phyloP scores from a whole-genome alignment of 2,113 vertebrate genomes.

The Nerophis lumbriciformis region DNA sequence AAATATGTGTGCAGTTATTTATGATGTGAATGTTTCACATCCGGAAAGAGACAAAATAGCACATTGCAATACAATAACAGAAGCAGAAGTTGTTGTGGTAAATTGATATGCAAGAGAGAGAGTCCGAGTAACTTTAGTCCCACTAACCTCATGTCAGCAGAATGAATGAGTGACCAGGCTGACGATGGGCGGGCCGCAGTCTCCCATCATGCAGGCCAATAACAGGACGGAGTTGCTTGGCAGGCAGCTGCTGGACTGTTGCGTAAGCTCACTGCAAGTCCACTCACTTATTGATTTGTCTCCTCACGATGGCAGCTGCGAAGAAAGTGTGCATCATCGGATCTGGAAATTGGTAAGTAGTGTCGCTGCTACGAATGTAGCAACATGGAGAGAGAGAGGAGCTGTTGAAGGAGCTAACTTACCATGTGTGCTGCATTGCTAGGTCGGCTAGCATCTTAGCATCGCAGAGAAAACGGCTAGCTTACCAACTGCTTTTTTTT shows the following conservation, averaged over 20 bases:
- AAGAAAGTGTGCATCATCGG: slow-evolving; percentile 90
- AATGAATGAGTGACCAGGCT: slow-evolving; percentile 10
- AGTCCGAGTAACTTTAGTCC: slow-evolving; percentile 25
- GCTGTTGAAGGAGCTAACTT: neutral
- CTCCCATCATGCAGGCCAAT: slow-evolving; percentile 51
- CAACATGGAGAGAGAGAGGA: neutral
- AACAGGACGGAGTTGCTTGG: slow-evolving; percentile 5
- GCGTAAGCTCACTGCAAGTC: slow-evolving; percentile 38
- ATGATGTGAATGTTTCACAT: no score
- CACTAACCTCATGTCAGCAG: slow-evolving; percentile 18
- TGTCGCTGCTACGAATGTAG: neutral
- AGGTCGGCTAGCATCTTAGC: slow-evolving; percentile 23
- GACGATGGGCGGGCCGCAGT: slow-evolving; percentile 45
- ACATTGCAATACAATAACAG: no score
- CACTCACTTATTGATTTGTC: neutral
- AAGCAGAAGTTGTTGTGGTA: no score
- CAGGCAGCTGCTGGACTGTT: slow-evolving; percentile 14
- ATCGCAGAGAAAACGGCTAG: slow-evolving; percentile 7
- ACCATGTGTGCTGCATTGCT: neutral
- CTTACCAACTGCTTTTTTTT: slow-evolving; percentile 12
- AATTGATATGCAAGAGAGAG: slow-evolving; percentile 7
- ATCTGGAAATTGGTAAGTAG: slow-evolving; percentile 90
- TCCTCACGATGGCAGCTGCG: slow-evolving; percentile 62
- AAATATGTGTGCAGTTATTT: no score
- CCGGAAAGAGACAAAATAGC: no score